These are phyloP conservation scores for Drosophila colorata DNA, from an alignment of 2,888 invertebrate species.

Conservation along the genomic window DNA sequence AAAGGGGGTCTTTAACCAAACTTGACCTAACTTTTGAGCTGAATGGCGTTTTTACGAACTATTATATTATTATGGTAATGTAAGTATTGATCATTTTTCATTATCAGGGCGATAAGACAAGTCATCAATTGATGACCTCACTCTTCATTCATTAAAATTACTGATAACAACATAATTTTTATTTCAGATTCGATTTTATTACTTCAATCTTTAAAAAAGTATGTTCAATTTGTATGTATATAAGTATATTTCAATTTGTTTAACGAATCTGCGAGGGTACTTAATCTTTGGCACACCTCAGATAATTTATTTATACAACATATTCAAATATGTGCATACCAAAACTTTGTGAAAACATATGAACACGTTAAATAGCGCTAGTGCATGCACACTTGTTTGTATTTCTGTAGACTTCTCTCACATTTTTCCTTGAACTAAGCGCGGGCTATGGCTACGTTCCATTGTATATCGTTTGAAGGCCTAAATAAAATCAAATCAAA, in stretches of 20 bases:
- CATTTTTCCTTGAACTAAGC: conserved; percentile 31
- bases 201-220: no score
- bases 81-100: no score
- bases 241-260: no score
- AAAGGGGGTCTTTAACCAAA: no score
- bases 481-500: conserved; percentile 55
- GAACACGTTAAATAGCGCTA: conserved; percentile 5
- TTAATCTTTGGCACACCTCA: conserved; percentile 1
- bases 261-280: conserved; percentile 15
- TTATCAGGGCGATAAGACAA: no score
- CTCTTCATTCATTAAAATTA: no score
- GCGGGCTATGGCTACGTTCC: conserved; percentile 34
- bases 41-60: no score
- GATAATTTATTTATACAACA: conserved; percentile 6
- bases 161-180: no score
- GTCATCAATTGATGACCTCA: no score
- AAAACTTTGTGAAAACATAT: background rate
- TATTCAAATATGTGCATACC: background rate
- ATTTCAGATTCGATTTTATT: background rate
- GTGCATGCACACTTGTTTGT: conserved; percentile 13
- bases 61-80: no score
- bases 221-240: no score
- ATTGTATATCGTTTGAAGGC: conserved; percentile 72
- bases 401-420: conserved; percentile 29
- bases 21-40: no score